A percentile compares a stretch with the other conserved stretches of the same genome.
Conservation (phyloP, 2,888 invertebrate species). For the Metellina segmentata region DNA sequence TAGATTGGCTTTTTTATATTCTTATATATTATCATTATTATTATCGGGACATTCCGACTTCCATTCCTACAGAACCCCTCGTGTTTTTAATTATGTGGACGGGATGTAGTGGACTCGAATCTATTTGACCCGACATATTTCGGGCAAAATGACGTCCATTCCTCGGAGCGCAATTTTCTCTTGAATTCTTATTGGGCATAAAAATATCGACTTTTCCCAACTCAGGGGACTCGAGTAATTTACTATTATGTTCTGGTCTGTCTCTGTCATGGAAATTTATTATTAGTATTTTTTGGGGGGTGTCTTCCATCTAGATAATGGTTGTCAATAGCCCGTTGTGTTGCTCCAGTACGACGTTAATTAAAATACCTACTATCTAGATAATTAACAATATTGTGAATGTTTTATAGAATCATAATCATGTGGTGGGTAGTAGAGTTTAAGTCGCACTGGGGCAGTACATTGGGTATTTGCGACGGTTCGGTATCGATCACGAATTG, state of each 20-base stretch:
- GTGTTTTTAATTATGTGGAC: conserved; percentile 52
- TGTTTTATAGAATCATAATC: too few species aligned
- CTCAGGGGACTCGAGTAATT: background rate
- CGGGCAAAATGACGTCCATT: background rate
- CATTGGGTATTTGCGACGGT: too few species aligned
- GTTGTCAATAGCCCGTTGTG: too few species aligned
- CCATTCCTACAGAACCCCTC: conserved; percentile 19
- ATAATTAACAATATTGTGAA: too few species aligned
- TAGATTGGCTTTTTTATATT: conserved; percentile 37
- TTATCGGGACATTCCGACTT: background rate
- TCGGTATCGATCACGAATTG: too few species aligned
- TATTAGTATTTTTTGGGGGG: background rate
- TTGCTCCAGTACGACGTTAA: too few species aligned
- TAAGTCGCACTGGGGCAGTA: too few species aligned
- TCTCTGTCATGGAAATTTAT: background rate
- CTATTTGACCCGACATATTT: conserved; percentile 42
- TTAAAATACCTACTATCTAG: too few species aligned
- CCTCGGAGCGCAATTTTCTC: background rate
- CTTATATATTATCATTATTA: conserved; percentile 12
- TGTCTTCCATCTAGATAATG: too few species aligned
- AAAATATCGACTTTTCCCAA: background rate
- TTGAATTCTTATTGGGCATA: background rate
- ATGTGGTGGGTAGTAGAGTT: too few species aligned
- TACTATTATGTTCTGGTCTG: background rate
- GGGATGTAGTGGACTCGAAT: background rate